Base-by-base conservation (phyloP, 1,140 invertebrate genomes). In the Cherax quadricarinatus region DNA sequence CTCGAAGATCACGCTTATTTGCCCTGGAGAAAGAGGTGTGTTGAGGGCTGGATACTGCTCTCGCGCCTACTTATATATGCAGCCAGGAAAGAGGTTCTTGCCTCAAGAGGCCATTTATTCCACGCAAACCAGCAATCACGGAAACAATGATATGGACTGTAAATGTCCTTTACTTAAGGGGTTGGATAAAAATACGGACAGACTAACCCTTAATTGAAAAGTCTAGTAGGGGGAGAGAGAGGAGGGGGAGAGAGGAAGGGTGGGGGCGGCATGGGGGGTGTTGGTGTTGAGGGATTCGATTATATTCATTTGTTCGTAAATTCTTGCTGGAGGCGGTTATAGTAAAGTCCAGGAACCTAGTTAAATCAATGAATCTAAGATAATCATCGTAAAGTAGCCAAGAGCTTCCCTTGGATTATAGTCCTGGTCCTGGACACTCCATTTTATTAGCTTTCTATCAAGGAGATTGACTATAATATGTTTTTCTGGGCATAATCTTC, bases 401-500 rank as follows among this genome's bases (percentile, higher is more conserved):
- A 75, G 70, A 75, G 14, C 70, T 10, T 12, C 70, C 70, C 30
- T 10, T 3, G 16, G 70, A 75, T 75, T 30, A 75, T 30, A 75
- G 70, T 9, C n/a, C 21, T 30, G 5, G n/a, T 75, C n/a, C 24
- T 75, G n/a, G 41, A 75, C 24, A 75, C 24, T 75, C 70, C 70
- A 75, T 75, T 30, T 5, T 75, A 75, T 75, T 75, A 75, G n/a
- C 70, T 75, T 75, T 75, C 70, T 75, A 75, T 75, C 70, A 75
- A 30, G 16, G 21, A 30, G 70, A 75, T 75, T 75, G 70, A 75
- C 70, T 75, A 75, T 75, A 75, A 75, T 75, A 30, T 30, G 70
- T 75, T 75, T 70, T 75, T 75, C 70, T 75, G 70, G 70, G 70
- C 70, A 75, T 75, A 75, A 75, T 75, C 24, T 75, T 75, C n/a